phyloP scores from a whole-genome alignment of 1,140 invertebrate species.

The Drosophila erecta region DNA sequence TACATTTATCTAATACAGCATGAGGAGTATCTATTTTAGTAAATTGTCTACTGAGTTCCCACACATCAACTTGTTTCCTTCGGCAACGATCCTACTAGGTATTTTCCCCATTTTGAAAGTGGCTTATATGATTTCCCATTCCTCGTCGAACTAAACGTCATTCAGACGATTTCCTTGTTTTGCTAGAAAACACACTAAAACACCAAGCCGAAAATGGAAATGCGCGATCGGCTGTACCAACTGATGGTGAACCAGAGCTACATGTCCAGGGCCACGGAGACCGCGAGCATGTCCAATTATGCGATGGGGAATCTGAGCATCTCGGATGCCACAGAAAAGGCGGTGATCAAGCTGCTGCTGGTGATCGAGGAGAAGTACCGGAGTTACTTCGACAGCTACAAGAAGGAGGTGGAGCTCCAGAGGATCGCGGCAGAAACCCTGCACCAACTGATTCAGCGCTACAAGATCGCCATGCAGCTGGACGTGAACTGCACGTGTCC shows the following conservation, averaged over 20 bases:
- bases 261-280: not conserved
- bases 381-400: constrained; percentile 23
- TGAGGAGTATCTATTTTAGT: no score
- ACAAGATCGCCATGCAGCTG: constrained; percentile 16
- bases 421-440: constrained; percentile 50
- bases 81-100: no score
- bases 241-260: constrained; percentile 13
- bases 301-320: not conserved
- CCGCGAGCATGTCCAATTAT: constrained; percentile 5
- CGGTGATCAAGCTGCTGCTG: constrained; percentile 28
- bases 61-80: no score
- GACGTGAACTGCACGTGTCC: constrained; percentile 44
- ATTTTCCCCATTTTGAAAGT: no score
- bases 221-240: not conserved
- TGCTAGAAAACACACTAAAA: not conserved
- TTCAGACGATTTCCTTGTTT: not conserved
- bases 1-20: no score
- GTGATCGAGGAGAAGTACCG: constrained; percentile 40
- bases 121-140: no score
- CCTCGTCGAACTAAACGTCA: no score
- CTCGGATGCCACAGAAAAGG: not conserved
- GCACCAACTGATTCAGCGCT: constrained; percentile 36
- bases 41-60: no score
- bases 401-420: constrained; percentile 48
- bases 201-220: not conserved